These are phyloP conservation scores for Caenorhabditis virilis DNA, from an alignment of 2,888 invertebrate species.

Conservation along the genomic window DNA sequence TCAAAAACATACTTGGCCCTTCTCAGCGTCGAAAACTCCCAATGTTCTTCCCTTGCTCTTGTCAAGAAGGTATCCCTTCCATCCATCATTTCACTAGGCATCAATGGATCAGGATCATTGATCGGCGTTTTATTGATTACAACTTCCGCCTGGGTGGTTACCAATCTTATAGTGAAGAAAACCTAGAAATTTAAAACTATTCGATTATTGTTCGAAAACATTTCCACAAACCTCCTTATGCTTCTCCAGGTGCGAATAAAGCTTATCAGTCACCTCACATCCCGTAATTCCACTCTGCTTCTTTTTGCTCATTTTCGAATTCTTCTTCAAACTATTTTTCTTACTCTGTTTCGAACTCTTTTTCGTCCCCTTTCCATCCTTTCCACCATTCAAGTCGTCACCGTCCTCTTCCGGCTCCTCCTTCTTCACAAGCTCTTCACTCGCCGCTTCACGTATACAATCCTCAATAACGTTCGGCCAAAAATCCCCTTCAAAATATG, in stretches of 20 bases:
- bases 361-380: slow-evolving; percentile 53
- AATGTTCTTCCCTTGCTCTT: slow-evolving; percentile 95
- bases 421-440: slow-evolving; percentile 91
- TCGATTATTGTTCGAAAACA: too few relatives aligned
- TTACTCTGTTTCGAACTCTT: too few relatives aligned
- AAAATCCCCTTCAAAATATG: slow-evolving; percentile 99
- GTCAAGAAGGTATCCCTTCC: slow-evolving; percentile 98
- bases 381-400: too few relatives aligned
- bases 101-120: slow-evolving; percentile 92
- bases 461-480: slow-evolving; percentile 99
- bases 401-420: slow-evolving; percentile 59
- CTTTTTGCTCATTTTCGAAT: slow-evolving; percentile 84
- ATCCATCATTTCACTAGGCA: slow-evolving; percentile 98
- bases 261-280: slow-evolving; percentile 84
- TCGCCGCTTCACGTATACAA: slow-evolving; percentile 96
- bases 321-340: slow-evolving; percentile 95
- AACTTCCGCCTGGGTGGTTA: slow-evolving; percentile 35
- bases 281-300: slow-evolving; percentile 76
- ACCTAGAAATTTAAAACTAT: too few relatives aligned
- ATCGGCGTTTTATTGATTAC: slow-evolving; percentile 77
- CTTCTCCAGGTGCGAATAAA: slow-evolving; percentile 98
- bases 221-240: slow-evolving; percentile 98
- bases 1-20: slow-evolving; percentile 43
- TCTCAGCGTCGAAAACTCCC: slow-evolving; percentile 81
- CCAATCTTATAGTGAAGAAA: slow-evolving; percentile 95